Base-by-base conservation (phyloP, 2,113 vertebrate species). In the Gobio gobio region DNA sequence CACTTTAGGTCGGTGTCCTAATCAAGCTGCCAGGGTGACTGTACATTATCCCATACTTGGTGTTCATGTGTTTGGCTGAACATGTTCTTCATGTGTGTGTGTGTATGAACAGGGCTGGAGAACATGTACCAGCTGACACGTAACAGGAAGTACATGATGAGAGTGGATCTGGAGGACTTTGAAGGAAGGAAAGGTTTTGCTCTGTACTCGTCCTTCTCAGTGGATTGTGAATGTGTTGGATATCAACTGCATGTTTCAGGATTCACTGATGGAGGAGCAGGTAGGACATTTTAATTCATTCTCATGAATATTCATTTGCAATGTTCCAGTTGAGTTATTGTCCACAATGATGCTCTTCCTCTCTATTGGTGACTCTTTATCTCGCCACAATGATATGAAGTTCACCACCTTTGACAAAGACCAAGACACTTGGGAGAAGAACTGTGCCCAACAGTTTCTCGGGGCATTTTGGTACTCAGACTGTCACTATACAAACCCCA, bases 341-440 rank as follows among this genome's bases (percentile, higher is more conserved):
- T n/a, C 29, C 16, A 26, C 14, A 12, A n/a, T n/a, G 51, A 78
- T 8, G 0, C 5, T 63, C 0, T 2, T 56, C 22, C 18, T 63
- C n/a, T 43, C 36, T 51, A 0, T 83, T 96, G 95, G 95, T 0
- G 94, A 97, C 86, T 94, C 94, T 58, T 77, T 96, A 22, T 20
- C 86, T 54, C 70, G 64, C n/a, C 93, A 94, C 76, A 94, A 91
- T 0, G 91, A 92, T 36, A 94, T 94, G 94, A 95, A 94, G 89
- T 96, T 96, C 90, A 94, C 94, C 58, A 96, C 95, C 0, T 96
- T 93, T 1, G 94, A 96, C 93, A 92, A 93, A 13, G 95, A 96
- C 86, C 95, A 95, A 86, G 95, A 96, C 61, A 3, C 49, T 24
- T 20, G 66, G 58, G n/a, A 6, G 2, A 7, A 10, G 0, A 95